Evolutionary conservation across 2,888 invertebrate genomes (phyloP).

Genomic region (Dione vanillae): DNA sequence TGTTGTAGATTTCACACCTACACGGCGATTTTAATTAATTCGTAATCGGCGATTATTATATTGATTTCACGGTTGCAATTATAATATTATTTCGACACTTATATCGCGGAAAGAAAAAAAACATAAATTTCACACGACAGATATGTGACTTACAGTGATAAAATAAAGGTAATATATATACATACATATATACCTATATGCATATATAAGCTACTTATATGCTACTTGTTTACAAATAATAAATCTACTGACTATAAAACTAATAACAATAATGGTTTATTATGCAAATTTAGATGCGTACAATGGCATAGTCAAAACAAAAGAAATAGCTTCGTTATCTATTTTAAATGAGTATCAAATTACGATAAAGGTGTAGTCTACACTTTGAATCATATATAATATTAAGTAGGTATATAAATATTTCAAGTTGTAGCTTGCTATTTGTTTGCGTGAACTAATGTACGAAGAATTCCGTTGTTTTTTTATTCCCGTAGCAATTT

Average conservation of each 20-base stretch:
- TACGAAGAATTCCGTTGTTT: no score
- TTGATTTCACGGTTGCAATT: constrained; percentile 20
- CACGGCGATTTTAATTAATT: constrained; percentile 35
- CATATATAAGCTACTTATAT: no score
- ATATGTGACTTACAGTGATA: no score
- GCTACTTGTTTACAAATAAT: background rate
- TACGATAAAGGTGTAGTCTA: constrained; percentile 15
- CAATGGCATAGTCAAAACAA: constrained; percentile 15
- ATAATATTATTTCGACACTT: constrained; percentile 14
- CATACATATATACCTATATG: no score
- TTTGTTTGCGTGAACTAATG: no score
- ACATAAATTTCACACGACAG: background rate
- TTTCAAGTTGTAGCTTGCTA: no score
- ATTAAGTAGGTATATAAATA: background rate
- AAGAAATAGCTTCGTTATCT: background rate
- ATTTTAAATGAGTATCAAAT: constrained; percentile 13
- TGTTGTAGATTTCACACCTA: constrained; percentile 49
- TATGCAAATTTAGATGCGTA: background rate
- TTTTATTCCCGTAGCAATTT: no score
- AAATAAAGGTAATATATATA: no score
- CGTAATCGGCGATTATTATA: constrained; percentile 28
- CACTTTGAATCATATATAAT: background rate
- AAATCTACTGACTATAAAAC: background rate
- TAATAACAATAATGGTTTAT: background rate
- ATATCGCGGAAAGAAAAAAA: background rate